Conservation (phyloP, 2,888 invertebrate species). For the Cephus pulcher region DNA sequence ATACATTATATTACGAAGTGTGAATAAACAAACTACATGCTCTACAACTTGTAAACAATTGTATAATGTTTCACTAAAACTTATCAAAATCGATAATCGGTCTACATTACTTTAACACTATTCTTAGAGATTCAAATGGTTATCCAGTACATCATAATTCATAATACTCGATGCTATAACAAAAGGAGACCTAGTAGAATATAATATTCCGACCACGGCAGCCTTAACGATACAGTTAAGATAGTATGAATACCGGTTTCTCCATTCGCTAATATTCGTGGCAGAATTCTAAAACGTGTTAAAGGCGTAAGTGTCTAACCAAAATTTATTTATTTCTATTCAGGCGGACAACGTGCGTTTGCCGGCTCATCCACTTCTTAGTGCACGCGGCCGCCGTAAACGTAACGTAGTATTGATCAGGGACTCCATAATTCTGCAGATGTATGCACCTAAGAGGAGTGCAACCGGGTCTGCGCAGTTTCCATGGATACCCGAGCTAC, state of each 20-base stretch:
- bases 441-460: not conserved
- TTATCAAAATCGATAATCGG: not conserved
- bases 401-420: not conserved
- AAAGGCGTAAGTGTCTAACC: not conserved
- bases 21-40: no score
- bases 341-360: not conserved
- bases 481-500: not conserved
- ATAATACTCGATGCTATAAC: not conserved
- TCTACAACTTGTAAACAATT: no score
- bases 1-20: not conserved
- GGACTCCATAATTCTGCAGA: not conserved
- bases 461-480: not conserved
- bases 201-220: not conserved
- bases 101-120: not conserved
- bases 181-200: not conserved
- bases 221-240: not conserved
- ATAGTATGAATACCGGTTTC: not conserved
- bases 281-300: not conserved
- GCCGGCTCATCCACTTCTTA: not conserved
- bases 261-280: not conserved
- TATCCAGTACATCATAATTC: not conserved
- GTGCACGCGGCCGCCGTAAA: not conserved
- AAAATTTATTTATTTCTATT: not conserved
- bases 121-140: not conserved
- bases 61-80: not conserved